These are phyloP conservation scores for Brachyptera putata DNA, from an alignment of 2,888 invertebrate genomes.

Conservation along the genomic window DNA sequence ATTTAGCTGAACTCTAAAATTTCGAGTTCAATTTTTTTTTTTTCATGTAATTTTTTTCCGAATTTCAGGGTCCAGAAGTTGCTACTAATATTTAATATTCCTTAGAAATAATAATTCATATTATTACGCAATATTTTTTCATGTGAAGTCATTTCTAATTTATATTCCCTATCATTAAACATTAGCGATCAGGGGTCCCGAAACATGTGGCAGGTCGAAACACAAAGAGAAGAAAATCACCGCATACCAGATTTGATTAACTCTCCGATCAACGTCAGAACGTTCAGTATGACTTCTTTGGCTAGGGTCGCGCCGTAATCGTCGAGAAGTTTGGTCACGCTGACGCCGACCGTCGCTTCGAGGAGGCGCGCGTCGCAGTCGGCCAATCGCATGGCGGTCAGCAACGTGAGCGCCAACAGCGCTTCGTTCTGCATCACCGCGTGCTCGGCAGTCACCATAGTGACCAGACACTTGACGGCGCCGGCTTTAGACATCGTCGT, in stretches of 20 bases:
- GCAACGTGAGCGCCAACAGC: conserved; percentile 64
- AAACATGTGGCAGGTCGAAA: too few species aligned
- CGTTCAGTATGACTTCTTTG: conserved; percentile 36
- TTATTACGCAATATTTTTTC: too few species aligned
- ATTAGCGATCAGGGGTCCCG: too few species aligned
- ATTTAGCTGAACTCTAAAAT: too few species aligned
- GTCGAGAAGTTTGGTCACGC: conserved; percentile 49
- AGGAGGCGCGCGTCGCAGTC: conserved; percentile 42
- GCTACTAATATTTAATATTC: too few species aligned
- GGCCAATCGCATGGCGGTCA: conserved; percentile 45
- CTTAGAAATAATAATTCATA: too few species aligned
- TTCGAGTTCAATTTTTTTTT: too few species aligned
- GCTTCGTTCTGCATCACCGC: conserved; percentile 86
- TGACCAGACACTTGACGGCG: conserved; percentile 68
- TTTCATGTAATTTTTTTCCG: too few species aligned
- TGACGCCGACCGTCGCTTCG: conserved; percentile 52
- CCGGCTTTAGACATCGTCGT: conserved; percentile 53
- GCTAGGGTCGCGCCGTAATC: conserved; percentile 17
- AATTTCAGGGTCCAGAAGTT: too few species aligned
- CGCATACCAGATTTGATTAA: conserved; percentile 36
- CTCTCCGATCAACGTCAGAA: conserved; percentile 36
- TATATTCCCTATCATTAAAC: too few species aligned
- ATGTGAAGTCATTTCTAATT: too few species aligned
- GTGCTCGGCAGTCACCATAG: conserved; percentile 80
- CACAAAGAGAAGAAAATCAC: too few species aligned